Percentiles rank a stretch among this genome's conserved stretches.
Evolutionary conservation across 2,797 vertebrate genomes (phyloP).

Genomic region (Coendou prehensilis): DNA sequence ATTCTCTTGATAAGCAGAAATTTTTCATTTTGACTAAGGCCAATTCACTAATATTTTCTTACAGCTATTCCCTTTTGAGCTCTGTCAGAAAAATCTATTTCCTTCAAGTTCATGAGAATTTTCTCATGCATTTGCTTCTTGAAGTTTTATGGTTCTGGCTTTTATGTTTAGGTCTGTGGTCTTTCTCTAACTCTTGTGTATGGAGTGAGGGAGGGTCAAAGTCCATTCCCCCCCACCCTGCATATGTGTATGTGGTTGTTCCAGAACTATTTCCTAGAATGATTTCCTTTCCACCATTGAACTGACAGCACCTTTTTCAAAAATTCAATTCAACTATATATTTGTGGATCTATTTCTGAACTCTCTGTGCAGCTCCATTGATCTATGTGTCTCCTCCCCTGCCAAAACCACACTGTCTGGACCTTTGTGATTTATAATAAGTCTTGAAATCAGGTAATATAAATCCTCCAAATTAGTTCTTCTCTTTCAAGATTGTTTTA

Average conservation of each 20-base stretch:
- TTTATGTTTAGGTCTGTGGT: conserved; percentile 54
- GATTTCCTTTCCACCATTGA: conserved; percentile 36
- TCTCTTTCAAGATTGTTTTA: conserved; percentile 66
- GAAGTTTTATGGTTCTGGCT: conserved; percentile 59
- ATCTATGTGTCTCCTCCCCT: conserved; percentile 58
- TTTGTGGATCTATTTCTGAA: conserved; percentile 39
- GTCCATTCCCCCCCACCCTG: background rate
- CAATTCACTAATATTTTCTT: conserved; percentile 61
- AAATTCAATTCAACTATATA: conserved; percentile 37
- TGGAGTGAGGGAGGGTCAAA: conserved; percentile 46
- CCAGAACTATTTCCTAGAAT: conserved; percentile 42
- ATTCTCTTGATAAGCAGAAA: conserved; percentile 59
- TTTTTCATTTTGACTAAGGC: conserved; percentile 43
- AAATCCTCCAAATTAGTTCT: conserved; percentile 58
- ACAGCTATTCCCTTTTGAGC: conserved; percentile 26
- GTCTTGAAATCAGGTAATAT: conserved; percentile 62
- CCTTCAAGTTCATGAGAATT: conserved; percentile 46
- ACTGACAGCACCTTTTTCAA: conserved; percentile 54
- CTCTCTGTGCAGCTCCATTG: conserved; percentile 58
- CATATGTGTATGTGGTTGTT: conserved; percentile 53
- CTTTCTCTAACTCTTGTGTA: conserved; percentile 36
- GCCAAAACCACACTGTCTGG: conserved; percentile 69
- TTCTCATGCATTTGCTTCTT: conserved; percentile 62
- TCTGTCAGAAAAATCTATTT: conserved; percentile 59
- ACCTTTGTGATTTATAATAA: conserved; percentile 69